Base-by-base conservation (phyloP, 2,797 vertebrate genomes). In the Octomys mimax region DNA sequence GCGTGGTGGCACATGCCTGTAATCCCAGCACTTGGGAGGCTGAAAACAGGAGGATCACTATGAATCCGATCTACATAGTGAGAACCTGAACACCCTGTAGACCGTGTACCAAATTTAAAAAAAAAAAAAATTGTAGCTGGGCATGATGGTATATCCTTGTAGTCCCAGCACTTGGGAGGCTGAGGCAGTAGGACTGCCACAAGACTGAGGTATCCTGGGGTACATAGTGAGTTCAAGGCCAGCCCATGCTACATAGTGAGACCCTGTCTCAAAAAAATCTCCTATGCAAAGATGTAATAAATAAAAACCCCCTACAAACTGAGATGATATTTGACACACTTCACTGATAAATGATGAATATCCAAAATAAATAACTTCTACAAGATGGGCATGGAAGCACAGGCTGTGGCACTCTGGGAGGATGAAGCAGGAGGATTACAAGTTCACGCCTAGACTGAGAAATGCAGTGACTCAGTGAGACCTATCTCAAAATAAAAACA, bases 311-410 rank as follows among this genome's bases (percentile, higher is more conserved):
- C 42, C 42, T 28, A 88, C 79, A 95, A 87, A 94, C 54, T 70
- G 49, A 94, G 22, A 89, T 94, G 28, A 87, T 83, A 94, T 78
- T 61, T 71, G 66, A 81, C 19, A 79, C 6, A 46, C 57, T n/a
- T 77, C 82, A 71, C 49, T 68, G 62, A 87, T 66, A 62, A 80
- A 82, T 81, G 54, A 89, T 89, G 52, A 95, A 26, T 91, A 42
- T 79, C 64, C 21, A 87, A 89, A 94, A 80, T 71, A 92, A 96
- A 71, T 21, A 91, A 68, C 28, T 78, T 52, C 70, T 80, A 54
- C 57, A 83, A 79, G 62, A 84, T 61, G 6, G 46, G 75, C 10
- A 52, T 78, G 46, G 28, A 49, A 49, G 28, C 46, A 31, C 16
- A 52, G 75, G 46, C 28, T 9, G 12, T 16, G 49, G 14, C 26